Conservation (phyloP, 2,888 invertebrate species). For the Lasioglossum marginatum region DNA sequence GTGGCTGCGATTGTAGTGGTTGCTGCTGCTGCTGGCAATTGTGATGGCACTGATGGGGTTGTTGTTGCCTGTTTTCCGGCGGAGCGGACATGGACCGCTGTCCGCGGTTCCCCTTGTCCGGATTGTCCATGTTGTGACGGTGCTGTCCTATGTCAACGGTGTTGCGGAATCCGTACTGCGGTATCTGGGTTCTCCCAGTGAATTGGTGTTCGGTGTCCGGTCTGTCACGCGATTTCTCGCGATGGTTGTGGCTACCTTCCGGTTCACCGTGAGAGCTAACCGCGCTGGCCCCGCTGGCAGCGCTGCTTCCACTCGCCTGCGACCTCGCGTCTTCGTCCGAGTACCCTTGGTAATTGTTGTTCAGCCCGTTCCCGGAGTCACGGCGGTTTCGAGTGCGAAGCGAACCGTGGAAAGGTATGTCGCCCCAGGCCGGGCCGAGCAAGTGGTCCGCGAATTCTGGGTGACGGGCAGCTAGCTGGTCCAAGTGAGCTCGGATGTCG, state of each 20-base stretch:
- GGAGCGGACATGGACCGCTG: slow-evolving; percentile 93
- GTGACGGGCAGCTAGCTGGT: slow-evolving; percentile 90
- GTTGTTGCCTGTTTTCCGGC: slow-evolving; percentile 86
- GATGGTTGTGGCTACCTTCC: slow-evolving; percentile 52
- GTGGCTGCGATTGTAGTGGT: background rate
- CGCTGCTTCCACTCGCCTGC: slow-evolving; percentile 82
- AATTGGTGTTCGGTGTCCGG: slow-evolving; percentile 33
- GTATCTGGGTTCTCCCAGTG: slow-evolving; percentile 83
- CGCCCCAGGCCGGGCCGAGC: slow-evolving; percentile 83
- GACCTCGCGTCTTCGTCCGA: slow-evolving; percentile 82
- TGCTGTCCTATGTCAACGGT: slow-evolving; percentile 93
- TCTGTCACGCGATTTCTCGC: slow-evolving; percentile 25
- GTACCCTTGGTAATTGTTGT: slow-evolving; percentile 71
- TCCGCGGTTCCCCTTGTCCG: slow-evolving; percentile 86
- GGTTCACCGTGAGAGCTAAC: slow-evolving; percentile 80
- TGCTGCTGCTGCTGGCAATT: slow-evolving; percentile 46
- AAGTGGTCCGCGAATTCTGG: slow-evolving; percentile 91
- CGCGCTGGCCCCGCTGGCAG: slow-evolving; percentile 79
- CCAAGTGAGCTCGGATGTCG: slow-evolving; percentile 86
- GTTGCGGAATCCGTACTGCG: slow-evolving; percentile 90
- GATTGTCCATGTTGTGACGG: slow-evolving; percentile 86
- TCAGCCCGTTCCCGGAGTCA: slow-evolving; percentile 70
- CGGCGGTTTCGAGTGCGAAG: slow-evolving; percentile 76
- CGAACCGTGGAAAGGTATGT: slow-evolving; percentile 77
- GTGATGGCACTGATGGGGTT: slow-evolving; percentile 1